Evolutionary conservation across 2,797 vertebrate species (phyloP).

Genomic region (Tenualosa thibaudeaui): DNA sequence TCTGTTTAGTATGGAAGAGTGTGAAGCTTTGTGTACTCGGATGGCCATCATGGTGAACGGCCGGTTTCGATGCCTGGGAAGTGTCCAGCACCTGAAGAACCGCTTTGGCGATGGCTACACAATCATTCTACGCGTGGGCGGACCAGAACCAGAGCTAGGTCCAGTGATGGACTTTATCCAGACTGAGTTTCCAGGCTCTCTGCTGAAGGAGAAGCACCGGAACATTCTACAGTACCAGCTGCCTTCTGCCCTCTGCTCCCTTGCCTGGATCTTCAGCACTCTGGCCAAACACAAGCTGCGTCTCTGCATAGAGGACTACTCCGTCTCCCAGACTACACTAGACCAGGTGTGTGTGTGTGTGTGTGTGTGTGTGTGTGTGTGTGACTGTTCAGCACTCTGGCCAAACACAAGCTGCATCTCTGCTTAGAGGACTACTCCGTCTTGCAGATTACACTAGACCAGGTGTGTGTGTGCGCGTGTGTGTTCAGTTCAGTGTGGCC

Average conservation of each 20-base stretch:
- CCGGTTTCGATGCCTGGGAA: conserved; percentile 92
- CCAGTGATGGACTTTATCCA: conserved; percentile 93
- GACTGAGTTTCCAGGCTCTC: conserved; percentile 88
- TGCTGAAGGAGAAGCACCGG: conserved; percentile 92
- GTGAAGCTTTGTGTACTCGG: too few relatives aligned
- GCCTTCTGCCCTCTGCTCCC: conserved; percentile 87
- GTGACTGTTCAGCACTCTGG: not conserved
- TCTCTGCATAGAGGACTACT: conserved; percentile 94
- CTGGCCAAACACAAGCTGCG: conserved; percentile 90
- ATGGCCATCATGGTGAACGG: conserved; percentile 70
- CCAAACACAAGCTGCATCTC: too few relatives aligned
- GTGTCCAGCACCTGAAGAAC: conserved; percentile 96
- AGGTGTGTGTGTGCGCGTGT: not conserved
- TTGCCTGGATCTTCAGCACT: conserved; percentile 94
- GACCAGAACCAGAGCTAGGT: conserved; percentile 84
- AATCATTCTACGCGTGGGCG: conserved; percentile 90
- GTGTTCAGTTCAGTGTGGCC: conserved; percentile 92
- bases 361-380: conserved; percentile 13
- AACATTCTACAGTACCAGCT: conserved; percentile 98
- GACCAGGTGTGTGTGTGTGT: conserved; percentile 82
- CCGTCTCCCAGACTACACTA: conserved; percentile 96
- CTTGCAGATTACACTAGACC: not conserved
- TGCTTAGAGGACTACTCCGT: not conserved
- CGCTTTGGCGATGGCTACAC: conserved; percentile 98
- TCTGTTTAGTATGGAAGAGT: too few relatives aligned